Percentiles rank a stretch among this genome's conserved stretches.
Conservation (phyloP, 2,797 vertebrate species). For the Lacerta viridis region DNA sequence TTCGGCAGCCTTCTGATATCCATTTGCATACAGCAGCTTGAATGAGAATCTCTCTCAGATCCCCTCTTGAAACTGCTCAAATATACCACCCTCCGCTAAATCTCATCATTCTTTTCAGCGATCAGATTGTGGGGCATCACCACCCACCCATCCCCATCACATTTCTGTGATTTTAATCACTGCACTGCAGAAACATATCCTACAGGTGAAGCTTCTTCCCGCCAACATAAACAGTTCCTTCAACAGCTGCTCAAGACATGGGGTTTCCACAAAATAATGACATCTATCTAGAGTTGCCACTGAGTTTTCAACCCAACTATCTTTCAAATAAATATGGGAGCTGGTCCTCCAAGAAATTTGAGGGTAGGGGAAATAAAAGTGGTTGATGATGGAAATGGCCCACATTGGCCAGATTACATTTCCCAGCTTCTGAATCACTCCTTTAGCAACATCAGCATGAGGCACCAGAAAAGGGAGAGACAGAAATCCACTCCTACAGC, state of each 20-base stretch:
- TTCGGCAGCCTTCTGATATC: neutral
- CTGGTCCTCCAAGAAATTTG: neutral
- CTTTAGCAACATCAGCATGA: neutral
- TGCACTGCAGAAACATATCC: neutral
- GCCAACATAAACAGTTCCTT: neutral
- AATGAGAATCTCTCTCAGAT: neutral
- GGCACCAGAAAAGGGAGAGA: too few species aligned
- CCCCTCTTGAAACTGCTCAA: conserved; percentile 13
- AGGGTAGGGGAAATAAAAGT: neutral
- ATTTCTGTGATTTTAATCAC: neutral
- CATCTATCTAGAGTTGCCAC: neutral
- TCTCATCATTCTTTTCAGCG: conserved; percentile 3
- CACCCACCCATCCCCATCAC: too few species aligned
- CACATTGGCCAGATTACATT: neutral
- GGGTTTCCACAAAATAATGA: neutral
- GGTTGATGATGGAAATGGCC: neutral
- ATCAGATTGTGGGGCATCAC: too few species aligned
- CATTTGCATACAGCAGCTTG: neutral
- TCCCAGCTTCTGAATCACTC: neutral
- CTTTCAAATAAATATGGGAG: neutral
- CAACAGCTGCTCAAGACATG: neutral
- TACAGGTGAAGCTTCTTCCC: neutral
- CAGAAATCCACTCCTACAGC: neutral
- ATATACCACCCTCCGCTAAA: neutral
- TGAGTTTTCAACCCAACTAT: neutral